Evolutionary conservation across 2,888 invertebrate species (phyloP).

Genomic region (Epinotia brunnichana): DNA sequence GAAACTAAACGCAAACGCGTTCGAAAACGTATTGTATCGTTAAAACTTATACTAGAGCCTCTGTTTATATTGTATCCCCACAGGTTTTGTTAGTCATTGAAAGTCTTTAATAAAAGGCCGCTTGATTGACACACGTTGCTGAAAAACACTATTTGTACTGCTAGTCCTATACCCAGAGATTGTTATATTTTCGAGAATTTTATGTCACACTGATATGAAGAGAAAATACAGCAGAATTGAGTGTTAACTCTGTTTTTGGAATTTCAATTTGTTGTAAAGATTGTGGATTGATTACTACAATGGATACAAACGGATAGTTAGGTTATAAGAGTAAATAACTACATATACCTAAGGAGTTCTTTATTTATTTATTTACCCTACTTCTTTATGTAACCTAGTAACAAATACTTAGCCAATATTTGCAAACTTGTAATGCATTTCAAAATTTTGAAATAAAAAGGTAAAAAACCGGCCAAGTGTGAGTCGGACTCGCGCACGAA

Average conservation of each 20-base stretch:
- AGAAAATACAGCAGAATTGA: background rate
- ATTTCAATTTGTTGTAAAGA: background rate
- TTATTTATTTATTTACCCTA: too few relatives aligned
- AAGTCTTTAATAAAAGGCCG: conserved; percentile 9
- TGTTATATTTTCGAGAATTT: background rate
- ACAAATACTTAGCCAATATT: too few relatives aligned
- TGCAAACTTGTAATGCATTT: too few relatives aligned
- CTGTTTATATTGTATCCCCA: background rate
- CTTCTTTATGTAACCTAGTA: too few relatives aligned
- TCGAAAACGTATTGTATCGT: too few relatives aligned
- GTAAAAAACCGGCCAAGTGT: too few relatives aligned
- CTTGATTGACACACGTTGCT: conserved; percentile 8
- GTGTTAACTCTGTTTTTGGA: background rate
- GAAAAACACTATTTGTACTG: conserved; percentile 10
- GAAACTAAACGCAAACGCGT: too few relatives aligned
- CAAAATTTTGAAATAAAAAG: too few relatives aligned
- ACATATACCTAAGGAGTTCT: too few relatives aligned
- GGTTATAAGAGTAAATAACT: too few relatives aligned
- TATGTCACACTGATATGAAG: background rate
- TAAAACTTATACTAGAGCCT: too few relatives aligned
- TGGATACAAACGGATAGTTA: background rate
- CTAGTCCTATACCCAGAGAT: background rate
- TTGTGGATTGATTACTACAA: background rate
- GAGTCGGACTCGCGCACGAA: too few relatives aligned
- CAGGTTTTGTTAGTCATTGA: conserved; percentile 15